Evolutionary conservation across 1,140 invertebrate species (phyloP).

Genomic region (Zaprionus nigranus): DNA sequence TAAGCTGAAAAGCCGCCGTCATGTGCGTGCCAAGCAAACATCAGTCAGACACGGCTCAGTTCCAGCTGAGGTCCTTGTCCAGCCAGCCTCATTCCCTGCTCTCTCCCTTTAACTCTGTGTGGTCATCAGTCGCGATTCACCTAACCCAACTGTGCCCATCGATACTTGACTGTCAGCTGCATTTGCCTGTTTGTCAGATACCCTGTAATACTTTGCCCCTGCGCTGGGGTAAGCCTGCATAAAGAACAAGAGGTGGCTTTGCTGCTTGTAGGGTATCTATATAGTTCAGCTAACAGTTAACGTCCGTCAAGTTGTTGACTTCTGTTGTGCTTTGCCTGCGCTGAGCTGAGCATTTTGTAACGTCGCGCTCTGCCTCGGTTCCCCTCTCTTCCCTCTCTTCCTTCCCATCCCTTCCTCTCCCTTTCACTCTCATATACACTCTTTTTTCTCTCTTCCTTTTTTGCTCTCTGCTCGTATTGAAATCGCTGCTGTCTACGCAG

Average conservation of each 20-base stretch:
- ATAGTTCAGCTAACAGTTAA: not conserved
- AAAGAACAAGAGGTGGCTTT: no score
- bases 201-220: not conserved
- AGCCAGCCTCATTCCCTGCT: not conserved
- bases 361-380: not conserved
- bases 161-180: slow-evolving; percentile 21
- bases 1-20: slow-evolving; percentile 34
- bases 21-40: slow-evolving; percentile 44
- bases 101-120: not conserved
- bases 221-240: not conserved
- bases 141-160: not conserved
- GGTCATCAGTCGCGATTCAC: slow-evolving; percentile 5
- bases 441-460: not conserved
- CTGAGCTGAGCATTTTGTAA: slow-evolving; percentile 19
- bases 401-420: not conserved
- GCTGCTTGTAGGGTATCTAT: not conserved
- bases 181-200: slow-evolving; percentile 15
- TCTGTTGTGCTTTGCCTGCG: slow-evolving; percentile 1
- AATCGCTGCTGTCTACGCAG: slow-evolving; percentile 45
- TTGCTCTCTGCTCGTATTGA: slow-evolving; percentile 7
- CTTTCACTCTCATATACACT: not conserved
- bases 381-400: not conserved
- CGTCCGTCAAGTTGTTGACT: not conserved
- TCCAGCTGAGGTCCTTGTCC: slow-evolving; percentile 8
- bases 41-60: slow-evolving; percentile 35